phyloP scores from a whole-genome alignment of 2,797 vertebrate genomes.

The Argyrosomus regius region DNA sequence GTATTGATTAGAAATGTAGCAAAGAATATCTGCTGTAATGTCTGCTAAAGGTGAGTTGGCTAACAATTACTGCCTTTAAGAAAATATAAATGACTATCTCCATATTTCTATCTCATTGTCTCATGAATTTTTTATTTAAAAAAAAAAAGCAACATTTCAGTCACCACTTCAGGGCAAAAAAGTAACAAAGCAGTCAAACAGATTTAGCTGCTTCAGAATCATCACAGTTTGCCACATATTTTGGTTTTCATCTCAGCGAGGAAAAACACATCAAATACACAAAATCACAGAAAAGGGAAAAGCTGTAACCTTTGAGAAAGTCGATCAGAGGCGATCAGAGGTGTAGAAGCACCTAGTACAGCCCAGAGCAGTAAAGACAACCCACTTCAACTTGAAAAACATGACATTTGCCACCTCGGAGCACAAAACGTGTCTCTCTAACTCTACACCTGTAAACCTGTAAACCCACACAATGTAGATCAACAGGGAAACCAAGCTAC shows the following conservation, averaged over 20 bases:
- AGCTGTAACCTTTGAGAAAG: slow-evolving; percentile 85
- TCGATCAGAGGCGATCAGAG: slow-evolving; percentile 84
- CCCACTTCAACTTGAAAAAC: slow-evolving; percentile 85
- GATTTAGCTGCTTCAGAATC: slow-evolving; percentile 71
- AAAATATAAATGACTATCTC: slow-evolving; percentile 18
- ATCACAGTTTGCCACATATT: slow-evolving; percentile 75
- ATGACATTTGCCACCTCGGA: slow-evolving; percentile 83
- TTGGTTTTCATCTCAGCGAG: slow-evolving; percentile 68
- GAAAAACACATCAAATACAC: slow-evolving; percentile 81
- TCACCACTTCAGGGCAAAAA: slow-evolving; percentile 55
- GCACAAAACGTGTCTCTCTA: slow-evolving; percentile 78
- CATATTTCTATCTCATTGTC: slow-evolving; percentile 2
- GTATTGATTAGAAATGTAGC: slow-evolving; percentile 6
- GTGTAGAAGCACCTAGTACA: slow-evolving; percentile 79
- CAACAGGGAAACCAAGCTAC: slow-evolving; percentile 65
- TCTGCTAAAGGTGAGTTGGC: background rate
- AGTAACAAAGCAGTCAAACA: slow-evolving; percentile 64
- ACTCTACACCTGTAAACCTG: slow-evolving; percentile 81
- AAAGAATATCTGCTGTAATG: slow-evolving; percentile 3
- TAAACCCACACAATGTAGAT: slow-evolving; percentile 80
- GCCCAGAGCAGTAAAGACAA: slow-evolving; percentile 83
- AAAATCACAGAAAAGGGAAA: slow-evolving; percentile 81
- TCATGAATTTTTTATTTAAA: slow-evolving; percentile 10
- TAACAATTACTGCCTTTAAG: background rate
- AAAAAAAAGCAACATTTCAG: slow-evolving; percentile 42